Evolutionary conservation across 1,140 invertebrate genomes (phyloP).

Genomic region (Stegodyphus mimosarum): DNA sequence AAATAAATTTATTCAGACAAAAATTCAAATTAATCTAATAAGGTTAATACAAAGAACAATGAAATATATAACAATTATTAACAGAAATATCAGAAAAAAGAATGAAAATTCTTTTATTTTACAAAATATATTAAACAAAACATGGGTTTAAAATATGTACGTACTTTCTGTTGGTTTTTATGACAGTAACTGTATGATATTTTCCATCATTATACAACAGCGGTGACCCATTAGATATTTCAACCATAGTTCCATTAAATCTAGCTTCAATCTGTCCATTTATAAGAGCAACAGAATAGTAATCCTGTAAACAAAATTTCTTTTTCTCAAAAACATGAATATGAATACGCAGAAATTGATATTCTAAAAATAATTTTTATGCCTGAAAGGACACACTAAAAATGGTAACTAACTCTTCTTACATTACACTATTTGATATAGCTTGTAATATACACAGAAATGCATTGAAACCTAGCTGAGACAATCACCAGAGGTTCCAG

Average conservation of each 20-base stretch:
- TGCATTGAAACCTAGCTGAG: no score
- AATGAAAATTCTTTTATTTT: no score
- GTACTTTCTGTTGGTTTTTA: slow-evolving; percentile 61
- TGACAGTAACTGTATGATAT: slow-evolving; percentile 63
- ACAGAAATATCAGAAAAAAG: not conserved
- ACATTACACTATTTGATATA: no score
- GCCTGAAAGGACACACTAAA: no score
- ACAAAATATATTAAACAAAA: no score
- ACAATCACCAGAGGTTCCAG: no score
- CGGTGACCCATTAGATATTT: slow-evolving; percentile 68
- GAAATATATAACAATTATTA: not conserved
- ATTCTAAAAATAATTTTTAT: no score
- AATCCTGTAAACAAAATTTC: slow-evolving; percentile 69
- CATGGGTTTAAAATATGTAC: not conserved
- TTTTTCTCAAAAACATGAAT: not conserved
- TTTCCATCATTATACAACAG: slow-evolving; percentile 63
- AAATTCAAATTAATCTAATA: no score
- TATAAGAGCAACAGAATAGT: slow-evolving; percentile 77
- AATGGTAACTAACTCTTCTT: no score
- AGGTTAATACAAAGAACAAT: not conserved
- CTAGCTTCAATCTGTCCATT: slow-evolving; percentile 76
- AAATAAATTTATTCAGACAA: no score
- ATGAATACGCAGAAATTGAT: no score
- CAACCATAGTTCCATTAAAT: slow-evolving; percentile 78
- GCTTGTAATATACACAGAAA: no score